Conservation (phyloP, 2,113 vertebrate genomes). For the Anolis carolinensis region DNA sequence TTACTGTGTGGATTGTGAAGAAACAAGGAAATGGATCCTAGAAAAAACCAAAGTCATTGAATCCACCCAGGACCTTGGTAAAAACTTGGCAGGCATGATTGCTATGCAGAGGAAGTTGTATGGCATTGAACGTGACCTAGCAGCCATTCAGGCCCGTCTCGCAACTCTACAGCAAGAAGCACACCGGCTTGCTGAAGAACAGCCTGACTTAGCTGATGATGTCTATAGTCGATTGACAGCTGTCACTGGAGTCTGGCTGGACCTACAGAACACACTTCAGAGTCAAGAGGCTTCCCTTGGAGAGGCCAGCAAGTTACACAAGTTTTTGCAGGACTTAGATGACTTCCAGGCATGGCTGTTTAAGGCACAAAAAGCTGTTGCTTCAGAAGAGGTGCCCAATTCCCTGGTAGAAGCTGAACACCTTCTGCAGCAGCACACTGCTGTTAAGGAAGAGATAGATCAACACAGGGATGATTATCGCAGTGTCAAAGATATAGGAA, state of each 20-base stretch:
- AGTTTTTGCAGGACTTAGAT: slow-evolving; percentile 92
- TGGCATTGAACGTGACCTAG: slow-evolving; percentile 90
- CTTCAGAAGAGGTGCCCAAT: slow-evolving; percentile 85
- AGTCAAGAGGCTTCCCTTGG: slow-evolving; percentile 86
- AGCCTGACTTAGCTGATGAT: slow-evolving; percentile 80
- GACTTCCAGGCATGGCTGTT: slow-evolving; percentile 95
- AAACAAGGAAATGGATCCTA: slow-evolving; percentile 89
- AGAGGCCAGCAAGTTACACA: slow-evolving; percentile 93
- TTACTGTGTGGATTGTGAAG: slow-evolving; percentile 90
- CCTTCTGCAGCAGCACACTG: slow-evolving; percentile 81
- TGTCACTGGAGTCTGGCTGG: slow-evolving; percentile 80
- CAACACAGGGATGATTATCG: slow-evolving; percentile 80
- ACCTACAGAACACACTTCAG: slow-evolving; percentile 80
- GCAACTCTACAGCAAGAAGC: slow-evolving; percentile 81
- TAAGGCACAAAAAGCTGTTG: slow-evolving; percentile 87
- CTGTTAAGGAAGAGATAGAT: slow-evolving; percentile 79
- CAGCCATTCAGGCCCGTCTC: slow-evolving; percentile 82
- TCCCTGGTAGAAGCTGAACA: slow-evolving; percentile 88
- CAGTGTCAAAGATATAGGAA: slow-evolving; percentile 76
- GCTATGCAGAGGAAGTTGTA: slow-evolving; percentile 93
- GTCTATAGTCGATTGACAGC: slow-evolving; percentile 73
- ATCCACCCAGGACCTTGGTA: slow-evolving; percentile 88
- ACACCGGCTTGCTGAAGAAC: slow-evolving; percentile 76
- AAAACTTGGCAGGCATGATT: slow-evolving; percentile 88
- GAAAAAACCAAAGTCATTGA: slow-evolving; percentile 88